Evolutionary conservation across 2,888 invertebrate species (phyloP), one percentile per base, ranked within the genome.

Genomic region (Aphidius colemani): DNA sequence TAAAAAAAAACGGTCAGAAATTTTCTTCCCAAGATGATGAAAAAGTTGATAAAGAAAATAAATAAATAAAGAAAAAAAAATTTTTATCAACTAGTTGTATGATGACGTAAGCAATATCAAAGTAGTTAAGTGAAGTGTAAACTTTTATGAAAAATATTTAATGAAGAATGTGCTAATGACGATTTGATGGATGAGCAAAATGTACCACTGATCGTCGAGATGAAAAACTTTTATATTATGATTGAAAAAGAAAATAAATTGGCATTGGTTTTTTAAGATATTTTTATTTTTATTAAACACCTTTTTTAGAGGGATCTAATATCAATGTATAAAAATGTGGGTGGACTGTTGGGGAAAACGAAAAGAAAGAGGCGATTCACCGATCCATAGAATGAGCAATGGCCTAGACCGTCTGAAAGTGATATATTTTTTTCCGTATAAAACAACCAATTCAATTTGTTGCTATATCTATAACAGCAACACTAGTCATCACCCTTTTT

Each of bases 301-400:
- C 30, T 30, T 30, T 30, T 30, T 30, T 30, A 18, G 13, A 30
- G 30, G 30, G 30, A 30, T 30, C 30, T 30, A 30, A 30, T 30
- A 30, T 30, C 5, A 30, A 30, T 30, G 30, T 30, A 30, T 30
- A 30, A 30, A 30, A 30, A 40, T 58, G 63, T 63, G 61, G 13
- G 13, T 49, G 43, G n/a, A 5, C 0, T 18, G 18, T 61, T 43
- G 44, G n/a, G 59, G 43, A 69, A 64, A 61, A 66, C 49, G 64
- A 61, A 62, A 55, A 64, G 56, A 63, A 61, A 59, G 63, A 62
- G 59, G 61, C 53, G 69, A 75, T 71, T 76, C 74, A 75, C 68
- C 72, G 72, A 72, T 68, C 71, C 74, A 70, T 77, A 69, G 71
- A 72, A 74, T 78, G 77, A 77, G 71, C 73, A 75, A 77, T 77